Evolutionary conservation across 1,140 invertebrate species (phyloP).

Genomic region (Dolichoris vasculosae): DNA sequence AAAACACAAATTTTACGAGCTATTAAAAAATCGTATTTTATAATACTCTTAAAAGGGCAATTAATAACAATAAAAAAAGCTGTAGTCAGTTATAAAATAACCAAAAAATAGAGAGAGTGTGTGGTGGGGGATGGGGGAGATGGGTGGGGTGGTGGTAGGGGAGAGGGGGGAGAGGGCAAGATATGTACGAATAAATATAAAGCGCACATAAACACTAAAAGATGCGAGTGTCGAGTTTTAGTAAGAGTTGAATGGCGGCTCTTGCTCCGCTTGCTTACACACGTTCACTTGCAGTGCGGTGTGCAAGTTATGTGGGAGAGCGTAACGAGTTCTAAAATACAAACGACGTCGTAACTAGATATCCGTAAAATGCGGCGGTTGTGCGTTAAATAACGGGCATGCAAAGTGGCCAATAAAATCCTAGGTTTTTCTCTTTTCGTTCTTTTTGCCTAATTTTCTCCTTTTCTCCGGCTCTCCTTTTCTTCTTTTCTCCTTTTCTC

Average conservation of each 20-base stretch:
- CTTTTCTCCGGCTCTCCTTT: background rate
- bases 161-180: background rate
- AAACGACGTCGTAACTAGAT: constrained; percentile 51
- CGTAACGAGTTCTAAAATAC: constrained; percentile 50
- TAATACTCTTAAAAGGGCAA: constrained; percentile 9
- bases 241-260: constrained; percentile 9
- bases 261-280: constrained; percentile 3
- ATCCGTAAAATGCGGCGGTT: constrained; percentile 46
- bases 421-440: background rate
- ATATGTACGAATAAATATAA: background rate
- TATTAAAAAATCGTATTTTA: constrained; percentile 19
- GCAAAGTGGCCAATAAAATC: constrained; percentile 17
- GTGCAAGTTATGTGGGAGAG: constrained; percentile 32
- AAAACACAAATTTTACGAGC: background rate
- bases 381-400: constrained; percentile 30
- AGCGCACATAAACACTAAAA: constrained; percentile 12
- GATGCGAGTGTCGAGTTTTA: constrained; percentile 10
- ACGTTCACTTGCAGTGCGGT: constrained; percentile 15
- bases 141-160: background rate
- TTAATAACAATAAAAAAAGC: constrained; percentile 16
- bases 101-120: background rate
- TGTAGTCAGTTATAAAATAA: background rate
- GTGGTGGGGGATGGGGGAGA: background rate
- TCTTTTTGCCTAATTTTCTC: constrained; percentile 26
- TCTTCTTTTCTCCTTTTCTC: constrained; percentile 15